phyloP scores from a whole-genome alignment of 2,797 vertebrate genomes.

The Callimico goeldii region DNA sequence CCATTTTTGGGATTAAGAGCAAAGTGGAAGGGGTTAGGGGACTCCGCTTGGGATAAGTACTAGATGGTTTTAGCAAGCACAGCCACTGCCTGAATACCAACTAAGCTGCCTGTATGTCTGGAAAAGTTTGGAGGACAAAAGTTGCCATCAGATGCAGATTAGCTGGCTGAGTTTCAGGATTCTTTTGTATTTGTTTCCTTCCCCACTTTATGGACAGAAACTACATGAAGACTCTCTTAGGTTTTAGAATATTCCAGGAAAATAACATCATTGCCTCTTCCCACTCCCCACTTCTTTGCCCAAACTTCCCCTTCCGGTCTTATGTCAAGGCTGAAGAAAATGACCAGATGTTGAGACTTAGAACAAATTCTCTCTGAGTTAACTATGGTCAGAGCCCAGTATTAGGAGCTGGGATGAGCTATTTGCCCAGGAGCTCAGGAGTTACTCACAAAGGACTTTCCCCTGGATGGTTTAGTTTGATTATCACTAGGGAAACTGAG shows the following conservation, averaged over 20 bases:
- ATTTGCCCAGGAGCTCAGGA: neutral
- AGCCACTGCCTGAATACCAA: constrained; percentile 19
- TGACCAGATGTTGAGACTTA: neutral
- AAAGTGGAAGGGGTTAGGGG: constrained; percentile 32
- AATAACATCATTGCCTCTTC: fast-evolving
- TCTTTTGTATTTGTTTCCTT: neutral
- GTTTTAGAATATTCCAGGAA: neutral
- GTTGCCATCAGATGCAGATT: neutral
- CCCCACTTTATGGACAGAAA: neutral
- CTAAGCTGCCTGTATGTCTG: constrained; percentile 22
- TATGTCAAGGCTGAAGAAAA: neutral
- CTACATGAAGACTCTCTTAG: neutral
- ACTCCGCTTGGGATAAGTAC: neutral
- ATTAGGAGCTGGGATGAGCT: neutral
- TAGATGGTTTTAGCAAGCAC: neutral
- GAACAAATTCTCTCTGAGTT: neutral
- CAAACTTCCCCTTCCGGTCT: neutral
- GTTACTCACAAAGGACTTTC: neutral
- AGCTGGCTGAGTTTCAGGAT: neutral
- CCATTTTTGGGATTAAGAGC: neutral
- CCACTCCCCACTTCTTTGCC: neutral
- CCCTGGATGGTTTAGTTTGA: neutral
- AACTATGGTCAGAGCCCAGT: neutral
- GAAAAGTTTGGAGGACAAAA: constrained; percentile 65
- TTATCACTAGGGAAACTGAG: neutral